Evolutionary conservation across 2,113 vertebrate genomes (phyloP), one percentile per base, ranked within the genome.

Genomic region (Proterorhinus semilunaris): DNA sequence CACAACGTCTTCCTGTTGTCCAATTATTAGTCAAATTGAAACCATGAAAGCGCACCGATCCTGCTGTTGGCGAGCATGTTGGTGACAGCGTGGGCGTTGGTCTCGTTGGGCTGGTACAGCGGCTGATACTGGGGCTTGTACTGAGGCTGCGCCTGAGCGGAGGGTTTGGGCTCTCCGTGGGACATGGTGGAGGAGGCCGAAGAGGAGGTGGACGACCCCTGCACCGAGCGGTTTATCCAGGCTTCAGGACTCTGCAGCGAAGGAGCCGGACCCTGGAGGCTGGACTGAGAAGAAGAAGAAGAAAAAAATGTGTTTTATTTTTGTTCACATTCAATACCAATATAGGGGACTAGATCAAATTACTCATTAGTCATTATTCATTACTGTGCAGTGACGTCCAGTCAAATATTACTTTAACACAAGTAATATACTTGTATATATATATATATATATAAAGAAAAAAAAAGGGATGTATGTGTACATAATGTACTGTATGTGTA

Each of bases 171-270:
- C 90, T 98, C 96, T 79, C 96, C 95, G 63, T 98, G 96, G 74
- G 98, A 99, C 90, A 98, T 90, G 66, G 98, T 98, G 87, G 97
- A 99, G 81, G 97, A 99, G 87, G 98, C 97, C 0, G 97, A 99
- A 82, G 97, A 99, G 71, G 97, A 98, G 86, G 97, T 98, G 90
- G 98, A 99, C 79, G 98, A 99, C 86, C 95, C 96, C 91, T 97
- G 97, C 83, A 95, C 89, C n/a, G 97, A 95, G 89, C 95, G 94
- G 92, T 95, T 98, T 84, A 96, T 96, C 95, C 96, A 98, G 71
- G 93, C 94, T 87, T 99, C 98, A 3, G 96, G 94, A 79, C 95
- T 96, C 94, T 54, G 52, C 52, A 54, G 4, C 3, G 52, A 54
- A 1, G 52, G 8, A 4, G 15, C 9, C 17, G 3, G 27, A 36